phyloP scores from a whole-genome alignment of 2,888 invertebrate genomes.

The Ametastegia equiseti region DNA sequence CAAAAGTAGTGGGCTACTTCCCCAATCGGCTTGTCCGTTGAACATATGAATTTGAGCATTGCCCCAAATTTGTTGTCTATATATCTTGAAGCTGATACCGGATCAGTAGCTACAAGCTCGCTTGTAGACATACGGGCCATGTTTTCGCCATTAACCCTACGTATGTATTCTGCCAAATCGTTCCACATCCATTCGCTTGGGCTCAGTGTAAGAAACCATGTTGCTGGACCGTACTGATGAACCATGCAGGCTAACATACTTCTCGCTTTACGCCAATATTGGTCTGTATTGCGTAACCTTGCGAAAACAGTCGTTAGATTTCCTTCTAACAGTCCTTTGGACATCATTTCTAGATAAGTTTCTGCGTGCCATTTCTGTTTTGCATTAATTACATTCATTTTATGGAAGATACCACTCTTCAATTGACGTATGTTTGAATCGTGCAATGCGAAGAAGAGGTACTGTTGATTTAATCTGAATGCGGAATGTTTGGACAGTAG shows the following conservation, averaged over 20 bases:
- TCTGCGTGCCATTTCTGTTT: slow-evolving; percentile 51
- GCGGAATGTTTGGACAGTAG: slow-evolving; percentile 59
- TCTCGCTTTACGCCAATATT: slow-evolving; percentile 56
- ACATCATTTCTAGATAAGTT: slow-evolving; percentile 49
- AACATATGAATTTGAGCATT: slow-evolving; percentile 63
- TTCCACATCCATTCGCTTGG: slow-evolving; percentile 61
- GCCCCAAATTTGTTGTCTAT: slow-evolving; percentile 64
- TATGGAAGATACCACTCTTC: slow-evolving; percentile 56
- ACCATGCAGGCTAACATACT: slow-evolving; percentile 57
- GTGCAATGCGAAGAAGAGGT: slow-evolving; percentile 60
- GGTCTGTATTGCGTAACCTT: slow-evolving; percentile 56
- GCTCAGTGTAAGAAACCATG: too few species aligned
- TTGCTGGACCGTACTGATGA: too few species aligned
- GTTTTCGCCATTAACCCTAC: slow-evolving; percentile 58
- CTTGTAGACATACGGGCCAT: slow-evolving; percentile 59
- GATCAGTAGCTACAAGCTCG: slow-evolving; percentile 65
- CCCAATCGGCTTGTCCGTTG: slow-evolving; percentile 58
- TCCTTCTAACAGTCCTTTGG: slow-evolving; percentile 52
- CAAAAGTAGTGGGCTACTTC: slow-evolving; percentile 60
- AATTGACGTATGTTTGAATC: slow-evolving; percentile 59
- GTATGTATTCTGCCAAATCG: slow-evolving; percentile 61
- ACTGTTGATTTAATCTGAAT: slow-evolving; percentile 61
- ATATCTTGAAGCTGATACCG: slow-evolving; percentile 64
- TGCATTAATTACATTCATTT: slow-evolving; percentile 55
- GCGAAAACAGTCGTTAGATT: slow-evolving; percentile 56